phyloP scores from a whole-genome alignment of 2,797 vertebrate genomes.

The Peromyscus melanophrys region DNA sequence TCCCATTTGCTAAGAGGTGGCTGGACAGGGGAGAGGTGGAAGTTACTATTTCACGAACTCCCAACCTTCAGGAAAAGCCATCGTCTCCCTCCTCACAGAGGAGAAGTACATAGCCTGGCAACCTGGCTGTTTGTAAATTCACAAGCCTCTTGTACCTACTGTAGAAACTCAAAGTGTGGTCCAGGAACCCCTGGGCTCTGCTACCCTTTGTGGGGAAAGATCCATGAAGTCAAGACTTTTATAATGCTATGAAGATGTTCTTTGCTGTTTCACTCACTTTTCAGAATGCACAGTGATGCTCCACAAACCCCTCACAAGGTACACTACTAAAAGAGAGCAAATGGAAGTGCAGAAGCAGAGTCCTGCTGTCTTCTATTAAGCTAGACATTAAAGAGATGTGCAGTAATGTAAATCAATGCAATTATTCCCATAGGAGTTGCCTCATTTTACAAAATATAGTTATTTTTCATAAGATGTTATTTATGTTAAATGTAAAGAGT shows the following conservation, averaged over 20 bases:
- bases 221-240: conserved; percentile 31
- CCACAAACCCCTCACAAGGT: conserved; percentile 4
- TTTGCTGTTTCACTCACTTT: conserved; percentile 52
- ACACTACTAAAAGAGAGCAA: background rate
- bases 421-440: background rate
- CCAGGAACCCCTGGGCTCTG: background rate
- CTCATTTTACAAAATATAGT: background rate
- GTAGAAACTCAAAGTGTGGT: background rate
- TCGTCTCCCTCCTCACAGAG: background rate
- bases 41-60: background rate
- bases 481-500: background rate
- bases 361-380: conserved; percentile 36
- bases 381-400: conserved; percentile 24
- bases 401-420: background rate
- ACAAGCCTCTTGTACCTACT: background rate
- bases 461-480: conserved; percentile 41
- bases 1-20: background rate
- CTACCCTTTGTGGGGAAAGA: background rate
- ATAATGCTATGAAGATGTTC: conserved; percentile 24
- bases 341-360: conserved; percentile 13
- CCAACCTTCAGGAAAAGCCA: background rate
- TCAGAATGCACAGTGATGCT: background rate
- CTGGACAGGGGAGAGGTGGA: rapidly evolving
- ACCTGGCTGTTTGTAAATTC: background rate
- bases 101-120: background rate